Base-by-base conservation (phyloP, 2,888 invertebrate species). In the Nomada fucata region DNA sequence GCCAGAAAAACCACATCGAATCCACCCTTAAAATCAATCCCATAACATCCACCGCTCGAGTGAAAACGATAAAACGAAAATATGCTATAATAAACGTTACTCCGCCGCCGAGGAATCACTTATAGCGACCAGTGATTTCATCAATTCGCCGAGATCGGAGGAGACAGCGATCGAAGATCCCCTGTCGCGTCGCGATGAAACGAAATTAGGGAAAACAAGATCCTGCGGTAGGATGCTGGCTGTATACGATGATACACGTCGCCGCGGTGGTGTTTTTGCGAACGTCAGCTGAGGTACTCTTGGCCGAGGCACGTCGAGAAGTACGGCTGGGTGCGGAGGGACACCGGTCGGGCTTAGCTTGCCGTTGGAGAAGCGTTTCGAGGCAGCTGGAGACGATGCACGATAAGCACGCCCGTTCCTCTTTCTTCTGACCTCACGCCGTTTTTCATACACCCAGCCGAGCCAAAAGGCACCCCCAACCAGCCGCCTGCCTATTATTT, bases 361-460 rank as follows among this genome's bases (percentile, higher is more conserved):
- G 72, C 55, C 64, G 85, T 71, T 82, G 79, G 85, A 77, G 83
- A 69, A 77, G 73, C 63, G 74, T 74, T 80, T 82, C 86, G 87
- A 84, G 84, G 83, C 87, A 91, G 90, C 88, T 92, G 86, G 90
- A 83, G 92, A 92, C 93, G 93, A 93, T 93, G 93, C 92, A 91
- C 91, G 93, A 93, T 93, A 93, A 93, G 93, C 93, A 93, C 93
- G 93, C 92, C 92, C 91, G 91, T 89, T 89, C 91, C 90, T 91
- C 90, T 91, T 91, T 91, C 89, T 89, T 88, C 84, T 86, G 88
- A 90, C 89, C 90, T 90, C 84, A 83, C 71, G 76, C 74, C 82
- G 71, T 80, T 83, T 82, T 72, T 61, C 53, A 70, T 70, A 70
- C 67, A 59, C 44, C 78, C 74, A 53, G 57, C 63, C 85, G 61